Evolutionary conservation across 2,797 vertebrate species (phyloP).

Genomic region (Tragopan temminckii): DNA sequence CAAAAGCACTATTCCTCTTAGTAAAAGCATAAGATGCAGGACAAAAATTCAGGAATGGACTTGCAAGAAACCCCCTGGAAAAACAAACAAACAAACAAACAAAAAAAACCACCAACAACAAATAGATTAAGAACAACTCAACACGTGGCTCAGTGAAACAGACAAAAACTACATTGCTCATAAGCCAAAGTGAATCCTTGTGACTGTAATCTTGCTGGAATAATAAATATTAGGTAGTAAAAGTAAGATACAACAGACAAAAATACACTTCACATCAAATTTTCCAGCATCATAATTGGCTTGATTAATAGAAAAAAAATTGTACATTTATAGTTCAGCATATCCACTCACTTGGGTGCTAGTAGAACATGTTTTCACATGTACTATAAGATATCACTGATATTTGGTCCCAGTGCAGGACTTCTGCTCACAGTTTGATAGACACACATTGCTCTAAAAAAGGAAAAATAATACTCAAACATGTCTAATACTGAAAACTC

Average conservation of each 20-base stretch:
- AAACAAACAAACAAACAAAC: too few species aligned
- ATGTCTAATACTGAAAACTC: background rate
- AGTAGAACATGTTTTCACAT: background rate
- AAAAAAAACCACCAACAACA: background rate
- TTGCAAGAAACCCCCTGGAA: background rate
- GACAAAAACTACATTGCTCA: background rate
- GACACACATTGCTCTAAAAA: conserved; percentile 3
- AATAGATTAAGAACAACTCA: background rate
- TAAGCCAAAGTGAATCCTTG: background rate
- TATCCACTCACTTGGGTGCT: background rate
- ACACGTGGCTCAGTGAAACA: background rate
- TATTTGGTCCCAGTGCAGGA: background rate
- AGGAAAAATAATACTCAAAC: conserved; percentile 37
- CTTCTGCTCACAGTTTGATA: background rate
- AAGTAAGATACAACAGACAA: background rate
- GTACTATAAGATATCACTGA: background rate
- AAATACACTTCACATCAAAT: background rate
- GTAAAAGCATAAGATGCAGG: background rate
- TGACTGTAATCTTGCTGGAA: background rate
- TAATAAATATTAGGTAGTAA: background rate
- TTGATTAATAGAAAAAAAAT: background rate
- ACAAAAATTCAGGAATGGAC: background rate
- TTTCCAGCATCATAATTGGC: background rate
- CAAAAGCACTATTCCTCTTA: background rate
- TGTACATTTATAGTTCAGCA: background rate